phyloP scores from a whole-genome alignment of 1,140 invertebrate species.

The Agrypnia vestita region DNA sequence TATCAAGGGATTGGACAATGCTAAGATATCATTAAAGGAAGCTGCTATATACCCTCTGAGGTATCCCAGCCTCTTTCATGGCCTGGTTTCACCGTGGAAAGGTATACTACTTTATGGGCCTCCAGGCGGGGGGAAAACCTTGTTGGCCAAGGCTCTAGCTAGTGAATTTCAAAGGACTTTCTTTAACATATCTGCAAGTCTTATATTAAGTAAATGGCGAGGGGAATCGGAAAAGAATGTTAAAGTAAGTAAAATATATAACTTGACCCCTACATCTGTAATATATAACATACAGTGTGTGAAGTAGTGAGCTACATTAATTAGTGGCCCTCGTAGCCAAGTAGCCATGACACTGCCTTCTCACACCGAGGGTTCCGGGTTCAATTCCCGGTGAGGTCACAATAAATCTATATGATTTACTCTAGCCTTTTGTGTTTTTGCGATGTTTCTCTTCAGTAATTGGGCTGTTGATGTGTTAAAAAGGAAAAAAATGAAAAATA shows the following conservation, averaged over 20 bases:
- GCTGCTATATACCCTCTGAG: constrained; percentile 89
- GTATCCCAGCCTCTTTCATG: constrained; percentile 89
- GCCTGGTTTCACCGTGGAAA: constrained; percentile 87
- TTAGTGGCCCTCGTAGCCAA: too few relatives aligned
- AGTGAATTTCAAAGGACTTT: constrained; percentile 88
- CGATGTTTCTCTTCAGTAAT: too few relatives aligned
- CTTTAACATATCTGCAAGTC: constrained; percentile 93
- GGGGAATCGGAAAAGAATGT: constrained; percentile 96
- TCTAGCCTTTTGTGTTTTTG: too few relatives aligned
- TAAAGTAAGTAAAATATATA: constrained; percentile 72
- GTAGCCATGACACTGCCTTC: too few relatives aligned
- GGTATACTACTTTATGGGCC: constrained; percentile 90
- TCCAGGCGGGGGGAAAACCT: constrained; percentile 89
- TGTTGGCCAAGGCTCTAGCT: constrained; percentile 91
- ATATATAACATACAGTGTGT: too few relatives aligned
- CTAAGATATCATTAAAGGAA: constrained; percentile 91
- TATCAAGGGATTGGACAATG: constrained; percentile 84
- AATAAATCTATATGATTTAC: too few relatives aligned
- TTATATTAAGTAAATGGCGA: constrained; percentile 93
- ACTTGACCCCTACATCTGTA: too few relatives aligned
- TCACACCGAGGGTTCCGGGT: too few relatives aligned
- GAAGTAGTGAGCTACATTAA: background rate
- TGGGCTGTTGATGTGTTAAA: too few relatives aligned
- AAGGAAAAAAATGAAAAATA: too few relatives aligned
- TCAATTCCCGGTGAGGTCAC: too few relatives aligned